phyloP scores from a whole-genome alignment of 2,113 vertebrate species.

The Ellobius talpinus region DNA sequence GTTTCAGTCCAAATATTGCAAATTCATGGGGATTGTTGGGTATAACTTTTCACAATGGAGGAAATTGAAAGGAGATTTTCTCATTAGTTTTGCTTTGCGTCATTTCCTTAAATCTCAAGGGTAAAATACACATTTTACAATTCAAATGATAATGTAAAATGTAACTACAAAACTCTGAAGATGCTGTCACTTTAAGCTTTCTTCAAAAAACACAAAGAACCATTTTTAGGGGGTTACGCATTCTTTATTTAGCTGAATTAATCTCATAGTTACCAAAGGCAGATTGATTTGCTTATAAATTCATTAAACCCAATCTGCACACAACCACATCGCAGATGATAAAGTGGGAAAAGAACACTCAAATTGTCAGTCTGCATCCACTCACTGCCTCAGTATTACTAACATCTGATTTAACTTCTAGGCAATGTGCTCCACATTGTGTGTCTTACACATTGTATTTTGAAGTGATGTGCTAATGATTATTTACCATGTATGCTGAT shows the following conservation, averaged over 20 bases:
- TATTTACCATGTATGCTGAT: slow-evolving; percentile 53
- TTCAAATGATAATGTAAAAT: background rate
- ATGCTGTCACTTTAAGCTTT: slow-evolving; percentile 62
- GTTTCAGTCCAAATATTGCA: slow-evolving; percentile 38
- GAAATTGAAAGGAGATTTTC: slow-evolving; percentile 26
- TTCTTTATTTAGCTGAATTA: slow-evolving; percentile 66
- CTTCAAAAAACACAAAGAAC: slow-evolving; percentile 26
- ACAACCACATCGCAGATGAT: slow-evolving; percentile 74
- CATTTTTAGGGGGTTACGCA: slow-evolving; percentile 35
- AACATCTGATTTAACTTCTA: slow-evolving; percentile 62
- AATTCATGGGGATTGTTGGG: slow-evolving; percentile 10
- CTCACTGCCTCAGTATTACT: slow-evolving; percentile 68
- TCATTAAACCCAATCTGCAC: slow-evolving; percentile 71
- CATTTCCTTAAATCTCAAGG: slow-evolving; percentile 31
- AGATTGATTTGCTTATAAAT: slow-evolving; percentile 80
- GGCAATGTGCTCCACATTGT: slow-evolving; percentile 33
- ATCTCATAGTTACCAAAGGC: slow-evolving; percentile 58
- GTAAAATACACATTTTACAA: background rate
- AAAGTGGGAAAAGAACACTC: slow-evolving; percentile 72
- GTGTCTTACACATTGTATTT: slow-evolving; percentile 55
- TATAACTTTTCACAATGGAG: slow-evolving; percentile 28
- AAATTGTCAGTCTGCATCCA: slow-evolving; percentile 63
- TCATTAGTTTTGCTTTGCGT: slow-evolving; percentile 11
- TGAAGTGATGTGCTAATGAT: background rate
- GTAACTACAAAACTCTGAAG: background rate